A percentile compares a stretch with the other conserved stretches of the same genome.
Evolutionary conservation across 2,888 invertebrate genomes (phyloP).

Genomic region (Plusia festucae): DNA sequence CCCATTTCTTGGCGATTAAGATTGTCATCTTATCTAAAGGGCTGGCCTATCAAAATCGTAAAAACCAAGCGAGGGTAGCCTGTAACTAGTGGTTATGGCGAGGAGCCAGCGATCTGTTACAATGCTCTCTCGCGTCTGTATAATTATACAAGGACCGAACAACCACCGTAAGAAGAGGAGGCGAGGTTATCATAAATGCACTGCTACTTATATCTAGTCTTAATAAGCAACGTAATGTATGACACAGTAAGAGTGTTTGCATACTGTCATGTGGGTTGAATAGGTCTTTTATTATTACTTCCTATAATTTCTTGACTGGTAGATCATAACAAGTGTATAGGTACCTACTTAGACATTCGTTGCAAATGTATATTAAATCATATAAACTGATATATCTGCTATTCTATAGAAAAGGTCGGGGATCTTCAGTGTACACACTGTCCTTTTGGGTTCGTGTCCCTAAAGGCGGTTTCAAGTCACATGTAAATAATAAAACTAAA

Average conservation of each 20-base stretch:
- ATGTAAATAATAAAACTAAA: neutral
- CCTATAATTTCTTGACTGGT: neutral
- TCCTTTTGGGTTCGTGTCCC: neutral
- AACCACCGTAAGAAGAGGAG: neutral
- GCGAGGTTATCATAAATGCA: slow-evolving; percentile 15
- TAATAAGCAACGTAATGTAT: neutral
- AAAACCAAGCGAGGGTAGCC: slow-evolving; percentile 31
- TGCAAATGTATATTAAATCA: neutral
- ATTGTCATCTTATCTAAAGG: slow-evolving; percentile 27
- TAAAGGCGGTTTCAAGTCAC: neutral
- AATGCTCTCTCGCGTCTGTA: slow-evolving; percentile 14
- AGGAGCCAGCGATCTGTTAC: slow-evolving; percentile 37
- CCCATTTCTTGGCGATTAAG: slow-evolving; percentile 5
- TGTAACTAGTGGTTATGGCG: slow-evolving; percentile 36
- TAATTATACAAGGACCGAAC: slow-evolving; percentile 21
- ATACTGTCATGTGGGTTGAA: neutral
- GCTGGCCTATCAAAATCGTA: slow-evolving; percentile 36
- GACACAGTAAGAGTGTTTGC: neutral
- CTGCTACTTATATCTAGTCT: neutral
- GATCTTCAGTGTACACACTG: neutral
- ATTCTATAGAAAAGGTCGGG: neutral
- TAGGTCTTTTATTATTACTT: neutral
- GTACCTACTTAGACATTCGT: neutral
- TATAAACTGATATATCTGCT: neutral
- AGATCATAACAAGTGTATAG: neutral